Conservation (phyloP, 2,113 vertebrate species). For the human region DNA sequence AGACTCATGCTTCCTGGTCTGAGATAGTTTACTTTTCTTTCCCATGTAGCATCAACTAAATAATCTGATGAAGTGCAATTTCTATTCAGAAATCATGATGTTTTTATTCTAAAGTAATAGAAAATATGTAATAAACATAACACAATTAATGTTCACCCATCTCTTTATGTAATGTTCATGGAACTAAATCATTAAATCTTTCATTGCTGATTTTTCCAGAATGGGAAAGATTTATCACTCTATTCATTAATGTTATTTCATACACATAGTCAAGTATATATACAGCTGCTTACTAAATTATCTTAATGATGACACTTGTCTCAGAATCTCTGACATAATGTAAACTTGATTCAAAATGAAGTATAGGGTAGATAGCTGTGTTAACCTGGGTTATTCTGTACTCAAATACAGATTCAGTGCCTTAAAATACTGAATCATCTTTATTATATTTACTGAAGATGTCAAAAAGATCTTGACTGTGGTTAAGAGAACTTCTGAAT, state of each 20-base stretch:
- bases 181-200: not conserved
- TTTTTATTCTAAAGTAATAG: not conserved
- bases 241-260: not conserved
- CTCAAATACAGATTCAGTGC: not conserved
- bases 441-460: not conserved
- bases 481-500: not conserved
- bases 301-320: not conserved
- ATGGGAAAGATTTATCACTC: not conserved
- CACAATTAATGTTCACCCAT: not conserved
- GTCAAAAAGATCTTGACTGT: not conserved
- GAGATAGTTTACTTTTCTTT: conserved; percentile 46
- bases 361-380: not conserved
- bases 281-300: not conserved
- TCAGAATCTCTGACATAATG: not conserved
- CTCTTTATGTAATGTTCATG: not conserved
- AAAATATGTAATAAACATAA: not conserved
- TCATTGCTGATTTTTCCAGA: not conserved
- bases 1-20: not conserved
- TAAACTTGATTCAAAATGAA: not conserved
- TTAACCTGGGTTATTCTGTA: not conserved
- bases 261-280: not conserved
- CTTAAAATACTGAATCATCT: not conserved
- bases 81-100: not conserved
- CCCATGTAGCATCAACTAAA: not conserved
- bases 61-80: not conserved